Percentiles rank a stretch among this genome's conserved stretches.
phyloP scores from a whole-genome alignment of 2,797 vertebrate genomes.

The Oophaga sylvatica region DNA sequence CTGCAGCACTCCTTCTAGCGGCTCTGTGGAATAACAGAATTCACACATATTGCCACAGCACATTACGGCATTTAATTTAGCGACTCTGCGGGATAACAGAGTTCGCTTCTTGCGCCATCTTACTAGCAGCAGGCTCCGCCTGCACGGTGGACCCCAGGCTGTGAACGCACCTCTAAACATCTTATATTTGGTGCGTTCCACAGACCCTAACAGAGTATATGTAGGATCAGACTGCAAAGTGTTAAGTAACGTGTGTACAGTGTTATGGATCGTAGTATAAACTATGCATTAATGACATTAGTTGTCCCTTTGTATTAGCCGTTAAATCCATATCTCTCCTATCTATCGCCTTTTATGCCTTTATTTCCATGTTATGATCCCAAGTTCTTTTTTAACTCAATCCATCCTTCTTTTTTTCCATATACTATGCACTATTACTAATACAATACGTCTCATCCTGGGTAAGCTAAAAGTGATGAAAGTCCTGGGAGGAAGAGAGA shows the following conservation, averaged over 20 bases:
- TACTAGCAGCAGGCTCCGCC: too few species aligned
- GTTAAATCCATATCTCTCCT: neutral
- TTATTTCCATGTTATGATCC: neutral
- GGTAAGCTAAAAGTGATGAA: slow-evolving; percentile 11
- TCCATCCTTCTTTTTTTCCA: neutral
- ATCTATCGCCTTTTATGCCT: neutral
- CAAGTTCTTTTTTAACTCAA: neutral
- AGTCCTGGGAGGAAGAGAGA: slow-evolving; percentile 32
- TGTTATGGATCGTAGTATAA: neutral
- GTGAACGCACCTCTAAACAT: too few species aligned
- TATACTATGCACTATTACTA: slow-evolving; percentile 11
- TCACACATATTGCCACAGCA: too few species aligned
- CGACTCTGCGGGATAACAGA: too few species aligned
- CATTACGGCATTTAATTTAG: too few species aligned
- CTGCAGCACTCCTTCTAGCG: too few species aligned
- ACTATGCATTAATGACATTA: neutral
- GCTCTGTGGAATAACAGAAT: too few species aligned
- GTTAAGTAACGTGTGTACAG: neutral
- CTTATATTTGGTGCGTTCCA: too few species aligned
- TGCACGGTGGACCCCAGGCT: too few species aligned
- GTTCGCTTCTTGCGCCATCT: too few species aligned
- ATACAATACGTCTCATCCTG: slow-evolving; percentile 25
- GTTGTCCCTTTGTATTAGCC: neutral
- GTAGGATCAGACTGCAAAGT: too few species aligned
- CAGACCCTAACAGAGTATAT: too few species aligned